A percentile compares a stretch with the other conserved stretches of the same genome.
phyloP scores from a whole-genome alignment of 2,888 invertebrate genomes.

The Stramonita haemastoma region DNA sequence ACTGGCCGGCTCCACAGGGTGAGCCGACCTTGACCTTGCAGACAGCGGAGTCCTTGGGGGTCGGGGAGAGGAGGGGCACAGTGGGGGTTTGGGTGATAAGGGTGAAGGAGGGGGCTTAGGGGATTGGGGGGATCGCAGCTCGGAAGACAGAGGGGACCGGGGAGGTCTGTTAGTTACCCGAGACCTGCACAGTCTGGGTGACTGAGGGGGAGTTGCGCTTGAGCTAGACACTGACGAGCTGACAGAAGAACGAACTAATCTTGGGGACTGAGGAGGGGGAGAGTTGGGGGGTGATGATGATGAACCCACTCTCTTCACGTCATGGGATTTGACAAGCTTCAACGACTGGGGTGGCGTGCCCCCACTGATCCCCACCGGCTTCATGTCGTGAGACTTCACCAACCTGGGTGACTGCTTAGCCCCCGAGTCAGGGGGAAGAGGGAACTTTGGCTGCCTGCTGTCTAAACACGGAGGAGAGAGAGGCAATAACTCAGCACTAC shows the following conservation, averaged over 20 bases:
- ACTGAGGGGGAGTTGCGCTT: constrained; percentile 23
- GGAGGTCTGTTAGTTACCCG: constrained; percentile 22
- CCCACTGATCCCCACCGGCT: constrained; percentile 30
- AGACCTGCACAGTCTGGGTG: constrained; percentile 24
- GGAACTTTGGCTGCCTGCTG: not conserved
- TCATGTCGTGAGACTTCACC: constrained; percentile 25
- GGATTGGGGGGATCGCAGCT: constrained; percentile 30
- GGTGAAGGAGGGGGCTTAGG: constrained; percentile 32
- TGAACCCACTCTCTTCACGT: not conserved
- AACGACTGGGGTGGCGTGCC: not conserved
- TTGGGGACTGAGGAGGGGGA: not conserved
- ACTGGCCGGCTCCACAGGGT: not conserved
- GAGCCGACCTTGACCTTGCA: constrained; percentile 26
- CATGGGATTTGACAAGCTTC: not conserved
- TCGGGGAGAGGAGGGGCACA: constrained; percentile 21
- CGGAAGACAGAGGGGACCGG: constrained; percentile 22
- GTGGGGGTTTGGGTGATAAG: constrained; percentile 17
- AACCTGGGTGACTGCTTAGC: constrained; percentile 3
- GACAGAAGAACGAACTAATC: not conserved
- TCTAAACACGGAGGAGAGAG: not conserved
- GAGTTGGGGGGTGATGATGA: not conserved
- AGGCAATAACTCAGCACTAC: constrained; percentile 22
- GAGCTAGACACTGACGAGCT: not conserved
- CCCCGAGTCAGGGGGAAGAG: not conserved
- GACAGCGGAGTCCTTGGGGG: constrained; percentile 28